Evolutionary conservation across 2,888 invertebrate species (phyloP).

Genomic region (Drosophila prolongata): DNA sequence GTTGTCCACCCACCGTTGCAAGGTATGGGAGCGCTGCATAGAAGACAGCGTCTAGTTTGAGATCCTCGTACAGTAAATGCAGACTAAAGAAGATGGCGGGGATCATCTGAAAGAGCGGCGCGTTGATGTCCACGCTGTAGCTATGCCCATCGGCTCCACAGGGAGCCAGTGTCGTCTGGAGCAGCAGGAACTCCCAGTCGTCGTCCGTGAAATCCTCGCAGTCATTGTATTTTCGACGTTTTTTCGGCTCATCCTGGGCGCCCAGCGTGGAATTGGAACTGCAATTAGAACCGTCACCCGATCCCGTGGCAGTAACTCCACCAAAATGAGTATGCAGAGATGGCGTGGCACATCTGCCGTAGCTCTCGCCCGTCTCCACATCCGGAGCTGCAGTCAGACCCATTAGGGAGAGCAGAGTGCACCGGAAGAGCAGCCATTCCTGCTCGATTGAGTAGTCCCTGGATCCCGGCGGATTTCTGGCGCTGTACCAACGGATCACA

Average conservation of each 20-base stretch:
- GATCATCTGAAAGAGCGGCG: slow-evolving; percentile 90
- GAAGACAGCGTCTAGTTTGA: slow-evolving; percentile 91
- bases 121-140: slow-evolving; percentile 84
- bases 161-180: slow-evolving; percentile 71
- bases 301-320: neutral
- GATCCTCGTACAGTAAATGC: slow-evolving; percentile 95
- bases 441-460: slow-evolving; percentile 90
- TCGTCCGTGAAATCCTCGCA: slow-evolving; percentile 88
- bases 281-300: slow-evolving; percentile 22
- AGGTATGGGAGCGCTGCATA: slow-evolving; percentile 89
- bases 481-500: slow-evolving; percentile 91
- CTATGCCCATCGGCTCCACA: slow-evolving; percentile 57
- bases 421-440: slow-evolving; percentile 92
- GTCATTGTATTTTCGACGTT: slow-evolving; percentile 88
- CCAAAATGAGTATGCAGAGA: slow-evolving; percentile 14
- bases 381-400: slow-evolving; percentile 74
- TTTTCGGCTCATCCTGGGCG: slow-evolving; percentile 88
- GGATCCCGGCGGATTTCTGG: slow-evolving; percentile 94
- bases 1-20: slow-evolving; percentile 84
- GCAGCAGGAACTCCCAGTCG: slow-evolving; percentile 90
- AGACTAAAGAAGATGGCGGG: slow-evolving; percentile 91
- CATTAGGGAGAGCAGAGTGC: slow-evolving; percentile 85
- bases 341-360: slow-evolving; percentile 58
- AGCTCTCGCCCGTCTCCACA: slow-evolving; percentile 36
- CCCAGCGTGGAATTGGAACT: slow-evolving; percentile 61